Conservation (phyloP, 1,140 invertebrate genomes). For the Akabosia matsudoensis region DNA sequence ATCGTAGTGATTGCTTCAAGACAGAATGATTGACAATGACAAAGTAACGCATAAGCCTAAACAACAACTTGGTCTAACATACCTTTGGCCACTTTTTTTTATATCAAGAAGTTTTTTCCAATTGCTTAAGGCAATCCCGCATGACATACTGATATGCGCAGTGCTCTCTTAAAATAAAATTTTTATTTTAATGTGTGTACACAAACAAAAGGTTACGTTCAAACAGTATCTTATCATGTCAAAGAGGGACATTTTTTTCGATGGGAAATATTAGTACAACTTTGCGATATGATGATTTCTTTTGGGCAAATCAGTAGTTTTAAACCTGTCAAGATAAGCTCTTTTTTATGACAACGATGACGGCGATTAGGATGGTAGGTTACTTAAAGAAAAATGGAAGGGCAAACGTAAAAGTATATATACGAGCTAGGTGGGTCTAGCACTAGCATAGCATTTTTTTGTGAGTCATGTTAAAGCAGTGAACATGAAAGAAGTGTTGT, state of each 20-base stretch:
- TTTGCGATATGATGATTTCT: too few relatives aligned
- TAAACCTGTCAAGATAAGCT: conserved; percentile 15
- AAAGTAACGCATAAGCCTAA: neutral
- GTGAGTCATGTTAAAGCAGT: neutral
- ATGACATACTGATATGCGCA: too few relatives aligned
- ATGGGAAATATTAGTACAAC: neutral
- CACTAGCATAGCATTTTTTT: neutral
- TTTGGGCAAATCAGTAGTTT: conserved; percentile 15
- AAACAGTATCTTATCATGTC: too few relatives aligned
- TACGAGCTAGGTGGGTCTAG: too few relatives aligned
- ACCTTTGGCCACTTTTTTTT: too few relatives aligned
- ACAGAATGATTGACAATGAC: conserved; percentile 22
- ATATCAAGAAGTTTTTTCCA: too few relatives aligned
- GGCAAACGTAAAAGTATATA: neutral
- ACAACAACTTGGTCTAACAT: neutral
- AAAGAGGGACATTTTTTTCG: too few relatives aligned
- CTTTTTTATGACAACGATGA: conserved; percentile 21
- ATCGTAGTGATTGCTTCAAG: neutral
- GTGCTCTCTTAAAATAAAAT: too few relatives aligned
- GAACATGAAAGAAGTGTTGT: neutral
- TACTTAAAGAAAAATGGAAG: neutral
- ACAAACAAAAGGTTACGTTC: too few relatives aligned
- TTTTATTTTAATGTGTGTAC: too few relatives aligned
- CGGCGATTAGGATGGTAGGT: neutral
- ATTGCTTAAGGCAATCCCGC: too few relatives aligned